Base-by-base conservation (phyloP, 2,113 vertebrate genomes). In the Orthonyx spaldingii region DNA sequence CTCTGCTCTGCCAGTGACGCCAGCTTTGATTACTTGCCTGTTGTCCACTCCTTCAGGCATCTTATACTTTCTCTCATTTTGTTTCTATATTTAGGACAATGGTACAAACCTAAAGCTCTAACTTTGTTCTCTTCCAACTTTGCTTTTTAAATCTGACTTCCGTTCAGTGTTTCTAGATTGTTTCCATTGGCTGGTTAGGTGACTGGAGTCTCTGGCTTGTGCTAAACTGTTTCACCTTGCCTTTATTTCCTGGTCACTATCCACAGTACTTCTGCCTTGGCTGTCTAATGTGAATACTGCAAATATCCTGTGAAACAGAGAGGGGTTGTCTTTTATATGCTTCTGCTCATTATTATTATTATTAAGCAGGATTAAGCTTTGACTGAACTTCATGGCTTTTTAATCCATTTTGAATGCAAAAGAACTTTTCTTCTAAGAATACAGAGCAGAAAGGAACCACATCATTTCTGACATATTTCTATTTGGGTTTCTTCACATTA, bases 1-100 rank as follows among this genome's bases (percentile, higher is more conserved):
- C 69, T 60, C 39, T 87, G 60, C 80, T 91, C 65, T 82, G 81
- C 87, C 84, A 71, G 72, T 33, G 84, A 76, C 79, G 81, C 84
- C 91, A 95, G 41, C 71, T 93, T 86, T 89, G 89, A 92, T 96
- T 94, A 81, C 86, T 96, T 92, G 68, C 87, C 49, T 75, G 13
- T 95, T 94, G 56, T 84, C 65, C 28, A 64, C 56, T 94, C 87
- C 89, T 94, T 79, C 77, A 79, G 91, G 91, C 80, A 65, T 53
- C 69, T 91, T 71, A 17, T 15, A 65, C n/a, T 86, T 91, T 49
- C 35, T 84, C 56, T 95, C 24, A 3, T 82, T 84, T 86, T 90
- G 52, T 74, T 92, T 64, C 77, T 84, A 4, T 84, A 16, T 92
- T 81, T 94, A 68, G 84, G 49, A 75, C 10, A 7, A 61, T 64